Evolutionary conservation across 2,113 vertebrate genomes (phyloP).

Genomic region (Protobothrops mucrosquamatus): DNA sequence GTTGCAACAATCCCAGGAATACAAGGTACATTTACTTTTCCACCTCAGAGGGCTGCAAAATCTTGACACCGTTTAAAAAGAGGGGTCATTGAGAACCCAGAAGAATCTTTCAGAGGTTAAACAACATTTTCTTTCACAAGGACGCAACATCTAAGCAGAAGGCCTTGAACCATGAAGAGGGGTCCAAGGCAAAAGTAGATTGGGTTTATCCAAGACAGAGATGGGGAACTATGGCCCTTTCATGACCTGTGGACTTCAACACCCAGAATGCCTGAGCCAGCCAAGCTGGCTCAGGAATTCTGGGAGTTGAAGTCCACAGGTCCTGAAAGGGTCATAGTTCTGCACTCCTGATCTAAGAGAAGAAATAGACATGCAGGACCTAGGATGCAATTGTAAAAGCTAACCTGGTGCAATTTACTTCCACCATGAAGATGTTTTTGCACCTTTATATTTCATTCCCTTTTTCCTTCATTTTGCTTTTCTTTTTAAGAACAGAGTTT

Average conservation of each 20-base stretch:
- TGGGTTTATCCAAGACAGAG: background rate
- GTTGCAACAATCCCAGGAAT: conserved; percentile 63
- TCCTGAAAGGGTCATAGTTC: background rate
- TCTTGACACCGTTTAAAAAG: background rate
- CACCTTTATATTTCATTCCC: too few relatives aligned
- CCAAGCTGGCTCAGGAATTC: background rate
- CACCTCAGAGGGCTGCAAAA: background rate
- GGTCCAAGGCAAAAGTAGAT: background rate
- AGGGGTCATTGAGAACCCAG: background rate
- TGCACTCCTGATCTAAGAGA: background rate
- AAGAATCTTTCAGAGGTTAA: background rate
- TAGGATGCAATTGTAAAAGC: background rate
- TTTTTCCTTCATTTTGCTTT: background rate
- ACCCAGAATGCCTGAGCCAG: background rate
- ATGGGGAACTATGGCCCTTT: background rate
- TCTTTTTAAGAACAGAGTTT: background rate
- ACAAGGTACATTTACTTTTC: conserved; percentile 64
- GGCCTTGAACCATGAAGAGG: background rate
- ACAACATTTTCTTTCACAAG: background rate
- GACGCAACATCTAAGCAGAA: background rate
- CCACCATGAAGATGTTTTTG: background rate
- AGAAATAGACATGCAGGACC: background rate
- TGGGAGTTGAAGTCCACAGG: background rate
- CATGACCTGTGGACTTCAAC: background rate
- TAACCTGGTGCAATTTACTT: background rate